Evolutionary conservation across 2,888 invertebrate species (phyloP), one percentile per base, ranked within the genome.

Genomic region (Acleris emargana): DNA sequence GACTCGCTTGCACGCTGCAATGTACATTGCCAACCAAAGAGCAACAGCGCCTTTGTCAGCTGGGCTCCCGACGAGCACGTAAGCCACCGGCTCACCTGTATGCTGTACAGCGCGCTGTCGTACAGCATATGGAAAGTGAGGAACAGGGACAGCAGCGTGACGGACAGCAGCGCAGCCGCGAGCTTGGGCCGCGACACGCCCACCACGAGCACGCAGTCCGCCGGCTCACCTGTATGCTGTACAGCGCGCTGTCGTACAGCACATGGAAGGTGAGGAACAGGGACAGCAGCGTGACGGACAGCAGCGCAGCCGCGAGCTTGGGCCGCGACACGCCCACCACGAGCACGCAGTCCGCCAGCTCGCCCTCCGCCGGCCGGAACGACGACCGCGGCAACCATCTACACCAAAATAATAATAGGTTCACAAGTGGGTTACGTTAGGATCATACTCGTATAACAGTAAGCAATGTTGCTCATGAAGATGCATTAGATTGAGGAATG

Each of bases 181-280:
- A 97, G 94, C 89, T 96, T 96, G 79, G 97, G 96, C 91, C 97
- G 95, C 87, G 96, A 96, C 81, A 97, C 95, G 76, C 96, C 97
- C 81, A 96, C 96, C 9, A 3, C 32, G 32, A n/a, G 16, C 5
- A 32, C 20, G 43, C 38, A 38, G 2, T 2, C 18, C 20, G 9
- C 43, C 18, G 16, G 59, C 67, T 69, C 73, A 93, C 94, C 88
- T 96, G 96, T 75, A 97, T 94, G 79, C 96, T 96, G 88, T 96
- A 96, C 58, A 97, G 94, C 62, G 97, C 97, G 84, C 96, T 96
- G 91, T 97, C 97, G 93, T 97, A 97, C 68, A 97, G 94, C 78
- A 97, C 95, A 83, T 97, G 97, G 90, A 97, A 96, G 75, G 97
- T 97, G 82, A 97, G 94, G 89, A 97, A 97, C 74, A 97, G 94